These are phyloP conservation scores for Cydia pomonella DNA, from an alignment of 1,140 invertebrate species.

Conservation along the genomic window DNA sequence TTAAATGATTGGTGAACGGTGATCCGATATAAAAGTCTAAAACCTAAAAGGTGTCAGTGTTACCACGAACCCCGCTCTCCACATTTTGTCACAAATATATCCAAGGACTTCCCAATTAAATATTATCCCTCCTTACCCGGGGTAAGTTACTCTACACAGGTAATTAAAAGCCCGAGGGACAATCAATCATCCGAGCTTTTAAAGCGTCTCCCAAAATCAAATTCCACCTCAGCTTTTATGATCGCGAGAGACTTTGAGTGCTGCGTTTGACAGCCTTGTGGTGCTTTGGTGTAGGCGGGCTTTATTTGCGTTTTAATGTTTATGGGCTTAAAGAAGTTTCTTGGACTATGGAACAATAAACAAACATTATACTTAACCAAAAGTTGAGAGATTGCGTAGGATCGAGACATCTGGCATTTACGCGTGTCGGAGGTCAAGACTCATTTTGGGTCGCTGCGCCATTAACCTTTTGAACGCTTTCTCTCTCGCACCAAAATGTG, in stretches of 20 bases:
- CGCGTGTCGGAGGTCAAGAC: no score
- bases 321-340: no score
- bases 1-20: no score
- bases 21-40: no score
- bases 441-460: no score
- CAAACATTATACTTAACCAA: no score
- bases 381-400: no score
- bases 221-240: constrained; percentile 27
- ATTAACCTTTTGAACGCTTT: no score
- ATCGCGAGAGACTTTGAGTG: background rate
- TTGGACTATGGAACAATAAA: no score
- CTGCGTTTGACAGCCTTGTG: background rate
- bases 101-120: constrained; percentile 5
- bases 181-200: constrained; percentile 29
- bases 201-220: constrained; percentile 26
- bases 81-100: background rate
- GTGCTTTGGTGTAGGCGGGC: background rate
- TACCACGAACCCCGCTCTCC: background rate
- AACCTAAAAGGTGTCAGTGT: no score
- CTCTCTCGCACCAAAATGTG: no score
- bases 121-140: constrained; percentile 3
- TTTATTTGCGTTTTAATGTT: background rate
- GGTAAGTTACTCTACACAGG: constrained; percentile 25
- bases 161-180: constrained; percentile 26
- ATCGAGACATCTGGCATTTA: no score